Conservation (phyloP, 2,888 invertebrate genomes). For the Chaitophorus viminalis region DNA sequence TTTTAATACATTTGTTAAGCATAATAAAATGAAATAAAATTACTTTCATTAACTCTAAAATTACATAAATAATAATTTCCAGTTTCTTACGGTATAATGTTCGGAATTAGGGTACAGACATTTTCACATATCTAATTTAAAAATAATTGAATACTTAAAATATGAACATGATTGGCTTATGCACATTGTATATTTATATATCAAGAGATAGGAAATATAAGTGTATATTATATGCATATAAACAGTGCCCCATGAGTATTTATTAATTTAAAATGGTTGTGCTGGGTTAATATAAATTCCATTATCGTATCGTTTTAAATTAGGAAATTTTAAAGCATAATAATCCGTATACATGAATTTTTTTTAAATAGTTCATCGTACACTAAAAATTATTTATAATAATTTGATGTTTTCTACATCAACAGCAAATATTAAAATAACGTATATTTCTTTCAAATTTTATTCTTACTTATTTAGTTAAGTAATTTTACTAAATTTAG, state of each 20-base stretch:
- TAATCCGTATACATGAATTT: background rate
- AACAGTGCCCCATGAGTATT: background rate
- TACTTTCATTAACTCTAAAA: background rate
- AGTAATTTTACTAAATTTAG: too few relatives aligned
- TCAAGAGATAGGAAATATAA: background rate
- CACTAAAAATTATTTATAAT: too few relatives aligned
- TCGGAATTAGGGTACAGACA: background rate
- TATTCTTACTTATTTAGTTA: too few relatives aligned
- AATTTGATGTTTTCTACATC: too few relatives aligned
- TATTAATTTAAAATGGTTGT: slow-evolving; percentile 3
- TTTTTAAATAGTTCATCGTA: background rate
- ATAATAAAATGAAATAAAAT: background rate
- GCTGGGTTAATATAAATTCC: slow-evolving; percentile 33
- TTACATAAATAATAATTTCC: background rate
- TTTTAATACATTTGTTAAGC: background rate
- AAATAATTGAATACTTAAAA: background rate
- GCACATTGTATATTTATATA: background rate
- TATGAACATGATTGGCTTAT: background rate
- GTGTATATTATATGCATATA: background rate
- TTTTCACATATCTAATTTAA: too few relatives aligned
- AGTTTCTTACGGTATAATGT: background rate
- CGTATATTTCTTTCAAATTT: too few relatives aligned
- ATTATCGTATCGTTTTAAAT: slow-evolving; percentile 24
- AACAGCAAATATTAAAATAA: too few relatives aligned
- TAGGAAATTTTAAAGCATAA: background rate